phyloP scores from a whole-genome alignment of 1,140 invertebrate species.

The Galleria mellonella region DNA sequence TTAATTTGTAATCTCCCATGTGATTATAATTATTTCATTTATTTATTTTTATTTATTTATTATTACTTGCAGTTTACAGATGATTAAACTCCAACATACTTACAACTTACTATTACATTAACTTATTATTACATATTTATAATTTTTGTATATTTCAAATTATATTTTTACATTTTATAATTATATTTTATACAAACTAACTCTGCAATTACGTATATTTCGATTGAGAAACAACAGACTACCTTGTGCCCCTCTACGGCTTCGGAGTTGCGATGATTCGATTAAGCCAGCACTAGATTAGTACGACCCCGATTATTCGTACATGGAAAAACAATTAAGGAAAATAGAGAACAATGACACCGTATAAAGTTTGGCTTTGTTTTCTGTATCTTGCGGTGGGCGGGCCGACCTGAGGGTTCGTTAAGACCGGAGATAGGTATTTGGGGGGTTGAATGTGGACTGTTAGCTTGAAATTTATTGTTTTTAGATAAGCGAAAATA shows the following conservation, averaged over 20 bases:
- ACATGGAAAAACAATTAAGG: slow-evolving; percentile 71
- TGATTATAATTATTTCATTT: no score
- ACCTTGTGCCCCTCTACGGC: slow-evolving; percentile 16
- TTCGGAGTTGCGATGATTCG: slow-evolving; percentile 59
- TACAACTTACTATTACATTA: no score
- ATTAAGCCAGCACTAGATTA: slow-evolving; percentile 54
- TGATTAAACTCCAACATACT: no score
- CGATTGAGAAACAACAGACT: no score
- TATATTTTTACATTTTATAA: no score
- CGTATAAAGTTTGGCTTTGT: slow-evolving; percentile 65
- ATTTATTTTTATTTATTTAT: no score
- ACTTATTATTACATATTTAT: no score
- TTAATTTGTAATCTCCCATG: no score
- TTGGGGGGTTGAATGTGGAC: slow-evolving; percentile 50
- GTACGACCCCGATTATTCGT: slow-evolving; percentile 40
- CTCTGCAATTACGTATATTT: no score
- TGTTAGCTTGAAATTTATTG: slow-evolving; percentile 58
- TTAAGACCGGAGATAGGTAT: slow-evolving; percentile 31
- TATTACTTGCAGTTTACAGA: no score
- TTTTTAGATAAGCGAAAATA: slow-evolving; percentile 54
- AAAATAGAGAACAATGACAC: slow-evolving; percentile 62
- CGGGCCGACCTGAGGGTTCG: slow-evolving; percentile 34
- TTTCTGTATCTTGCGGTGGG: slow-evolving; percentile 58
- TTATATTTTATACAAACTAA: no score
- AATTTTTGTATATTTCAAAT: no score